These are phyloP conservation scores for Otis tarda DNA, from an alignment of 2,113 vertebrate genomes.

Conservation along the genomic window DNA sequence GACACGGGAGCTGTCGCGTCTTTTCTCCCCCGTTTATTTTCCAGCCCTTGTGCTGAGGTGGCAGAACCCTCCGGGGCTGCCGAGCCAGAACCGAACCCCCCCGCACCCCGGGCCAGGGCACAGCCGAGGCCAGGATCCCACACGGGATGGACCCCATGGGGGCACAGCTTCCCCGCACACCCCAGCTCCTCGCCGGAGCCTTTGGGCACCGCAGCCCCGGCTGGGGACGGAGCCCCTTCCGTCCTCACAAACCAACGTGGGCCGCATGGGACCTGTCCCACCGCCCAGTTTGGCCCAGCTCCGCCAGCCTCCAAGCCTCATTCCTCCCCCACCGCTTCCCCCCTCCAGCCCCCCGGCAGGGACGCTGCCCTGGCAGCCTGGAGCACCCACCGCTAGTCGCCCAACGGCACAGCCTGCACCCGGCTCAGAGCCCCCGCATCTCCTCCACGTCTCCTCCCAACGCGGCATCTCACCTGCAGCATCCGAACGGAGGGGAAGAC, in stretches of 20 bases:
- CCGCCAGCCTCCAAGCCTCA: not conserved
- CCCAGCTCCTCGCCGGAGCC: not conserved
- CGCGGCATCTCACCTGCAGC: accelerated
- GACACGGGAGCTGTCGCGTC: accelerated
- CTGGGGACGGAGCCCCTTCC: not conserved
- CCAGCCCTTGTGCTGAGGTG: not conserved
- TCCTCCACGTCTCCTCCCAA: not conserved
- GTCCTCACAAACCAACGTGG: accelerated
- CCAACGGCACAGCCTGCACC: accelerated
- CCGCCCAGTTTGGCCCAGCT: accelerated
- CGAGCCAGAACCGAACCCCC: not conserved
- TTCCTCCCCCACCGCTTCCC: not conserved
- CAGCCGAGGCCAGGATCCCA: not conserved
- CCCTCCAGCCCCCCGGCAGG: not conserved
- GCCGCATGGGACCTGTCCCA: accelerated
- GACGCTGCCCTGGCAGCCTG: not conserved
- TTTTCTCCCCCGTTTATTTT: not conserved
- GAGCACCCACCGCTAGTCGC: accelerated
- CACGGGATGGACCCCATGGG: accelerated
- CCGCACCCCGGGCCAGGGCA: accelerated
- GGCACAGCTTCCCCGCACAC: not conserved
- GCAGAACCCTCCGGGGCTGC: not conserved
- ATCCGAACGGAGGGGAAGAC: accelerated
- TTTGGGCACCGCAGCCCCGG: accelerated
- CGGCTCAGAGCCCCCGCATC: not conserved